phyloP scores from a whole-genome alignment of 2,113 vertebrate genomes.

The Xiphophorus maculatus region DNA sequence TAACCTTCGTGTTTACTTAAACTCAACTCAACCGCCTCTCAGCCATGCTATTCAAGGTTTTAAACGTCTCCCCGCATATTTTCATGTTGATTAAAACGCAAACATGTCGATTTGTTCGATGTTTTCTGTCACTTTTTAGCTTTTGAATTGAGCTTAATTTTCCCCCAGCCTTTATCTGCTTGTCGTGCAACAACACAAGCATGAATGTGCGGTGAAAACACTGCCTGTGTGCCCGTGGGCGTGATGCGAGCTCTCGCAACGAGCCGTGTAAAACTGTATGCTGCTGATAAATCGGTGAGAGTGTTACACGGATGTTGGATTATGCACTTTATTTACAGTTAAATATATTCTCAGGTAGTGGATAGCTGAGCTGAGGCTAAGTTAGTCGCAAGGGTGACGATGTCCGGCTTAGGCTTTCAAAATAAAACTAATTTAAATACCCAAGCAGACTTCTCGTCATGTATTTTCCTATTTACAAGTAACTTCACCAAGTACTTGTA shows the following conservation, averaged over 20 bases:
- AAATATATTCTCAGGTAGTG: conserved; percentile 71
- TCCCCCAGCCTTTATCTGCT: conserved; percentile 72
- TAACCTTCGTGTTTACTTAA: conserved; percentile 37
- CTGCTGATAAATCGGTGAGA: neutral
- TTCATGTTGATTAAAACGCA: accelerated
- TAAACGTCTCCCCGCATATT: neutral
- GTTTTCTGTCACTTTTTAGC: conserved; percentile 61
- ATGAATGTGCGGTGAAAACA: neutral
- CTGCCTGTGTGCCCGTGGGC: neutral
- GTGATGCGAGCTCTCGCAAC: neutral
- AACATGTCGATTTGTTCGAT: conserved; percentile 12
- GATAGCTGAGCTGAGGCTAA: conserved; percentile 28
- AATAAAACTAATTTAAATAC: conserved; percentile 12
- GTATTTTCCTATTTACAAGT: neutral
- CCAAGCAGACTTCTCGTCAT: accelerated
- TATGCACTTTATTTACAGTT: conserved; percentile 76
- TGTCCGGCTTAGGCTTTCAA: conserved; percentile 27
- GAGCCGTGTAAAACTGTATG: neutral
- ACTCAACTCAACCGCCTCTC: neutral
- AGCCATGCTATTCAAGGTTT: neutral
- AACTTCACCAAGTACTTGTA: neutral
- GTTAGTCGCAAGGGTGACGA: accelerated
- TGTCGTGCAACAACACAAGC: conserved; percentile 51
- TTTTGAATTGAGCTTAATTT: conserved; percentile 63
- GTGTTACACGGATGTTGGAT: neutral